Percentiles rank a stretch among this genome's conserved stretches.
Conservation (phyloP, 1,140 invertebrate species). For the Tyrophagus putrescentiae region DNA sequence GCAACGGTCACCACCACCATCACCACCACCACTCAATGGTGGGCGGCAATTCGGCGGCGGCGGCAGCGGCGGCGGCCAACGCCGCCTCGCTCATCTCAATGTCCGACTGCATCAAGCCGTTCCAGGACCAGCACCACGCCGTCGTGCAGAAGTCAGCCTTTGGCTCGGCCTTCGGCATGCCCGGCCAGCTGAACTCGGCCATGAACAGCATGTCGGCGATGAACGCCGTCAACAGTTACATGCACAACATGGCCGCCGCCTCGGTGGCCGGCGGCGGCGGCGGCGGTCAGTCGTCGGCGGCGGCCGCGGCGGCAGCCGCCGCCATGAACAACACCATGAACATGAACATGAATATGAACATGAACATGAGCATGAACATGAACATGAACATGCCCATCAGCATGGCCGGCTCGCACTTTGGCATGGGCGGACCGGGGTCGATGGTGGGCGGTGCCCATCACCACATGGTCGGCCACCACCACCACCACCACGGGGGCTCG, state of each 20-base stretch:
- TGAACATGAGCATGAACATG: constrained; percentile 23
- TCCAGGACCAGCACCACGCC: constrained; percentile 17
- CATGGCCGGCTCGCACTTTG: constrained; percentile 17
- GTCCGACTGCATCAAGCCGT: constrained; percentile 21
- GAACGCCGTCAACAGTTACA: constrained; percentile 22
- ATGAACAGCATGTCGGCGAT: constrained; percentile 25
- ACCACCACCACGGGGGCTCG: not conserved
- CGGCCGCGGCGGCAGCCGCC: constrained; percentile 6
- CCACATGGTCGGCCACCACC: not conserved
- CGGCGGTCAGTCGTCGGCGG: not conserved
- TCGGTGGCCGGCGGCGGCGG: not conserved
- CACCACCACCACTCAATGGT: not conserved
- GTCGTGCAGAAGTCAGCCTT: too few species aligned
- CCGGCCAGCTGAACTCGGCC: constrained; percentile 20
- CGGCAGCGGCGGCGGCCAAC: not conserved
- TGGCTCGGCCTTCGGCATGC: constrained; percentile 1
- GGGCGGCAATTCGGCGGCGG: not conserved
- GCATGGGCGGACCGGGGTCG: constrained; percentile 11
- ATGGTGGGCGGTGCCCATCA: not conserved
- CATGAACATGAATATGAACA: constrained; percentile 21
- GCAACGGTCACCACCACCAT: not conserved
- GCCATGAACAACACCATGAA: constrained; percentile 19
- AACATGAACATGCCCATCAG: constrained; percentile 20
- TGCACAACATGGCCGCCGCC: constrained; percentile 14
- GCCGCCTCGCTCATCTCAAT: constrained; percentile 5